A percentile compares a stretch with the other conserved stretches of the same genome.
Conservation (phyloP, 2,888 invertebrate species). For the Agrochola circellaris region DNA sequence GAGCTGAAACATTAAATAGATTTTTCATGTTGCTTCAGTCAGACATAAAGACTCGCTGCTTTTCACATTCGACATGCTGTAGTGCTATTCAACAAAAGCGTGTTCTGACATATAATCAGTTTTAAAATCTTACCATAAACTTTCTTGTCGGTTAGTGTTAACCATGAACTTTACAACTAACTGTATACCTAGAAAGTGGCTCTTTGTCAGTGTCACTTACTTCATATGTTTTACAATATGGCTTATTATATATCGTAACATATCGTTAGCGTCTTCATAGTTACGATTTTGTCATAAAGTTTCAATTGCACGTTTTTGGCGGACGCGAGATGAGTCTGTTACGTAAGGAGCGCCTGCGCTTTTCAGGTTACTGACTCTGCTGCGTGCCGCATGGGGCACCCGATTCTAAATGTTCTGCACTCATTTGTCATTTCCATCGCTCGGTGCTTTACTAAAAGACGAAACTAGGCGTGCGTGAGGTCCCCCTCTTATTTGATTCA, state of each 20-base stretch:
- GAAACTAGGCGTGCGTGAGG: slow-evolving; percentile 44
- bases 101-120: neutral
- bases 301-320: slow-evolving; percentile 67
- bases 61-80: neutral
- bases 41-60: neutral
- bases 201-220: slow-evolving; percentile 32
- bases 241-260: slow-evolving; percentile 52
- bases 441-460: slow-evolving; percentile 48
- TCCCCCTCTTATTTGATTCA: slow-evolving; percentile 51
- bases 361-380: slow-evolving; percentile 79
- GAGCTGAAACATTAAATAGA: neutral
- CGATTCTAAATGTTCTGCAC: slow-evolving; percentile 60
- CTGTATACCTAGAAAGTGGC: slow-evolving; percentile 18
- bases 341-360: slow-evolving; percentile 72
- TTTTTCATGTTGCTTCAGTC: neutral
- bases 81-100: neutral
- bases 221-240: slow-evolving; percentile 51
- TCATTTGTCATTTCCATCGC: slow-evolving; percentile 59
- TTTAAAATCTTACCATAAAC: slow-evolving; percentile 23
- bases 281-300: slow-evolving; percentile 64
- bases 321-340: slow-evolving; percentile 75
- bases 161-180: slow-evolving; percentile 53
- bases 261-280: slow-evolving; percentile 54
- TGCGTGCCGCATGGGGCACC: slow-evolving; percentile 61
- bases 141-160: slow-evolving; percentile 36